These are phyloP conservation scores for Diploscapter pachys DNA, from an alignment of 1,140 invertebrate genomes.

Conservation along the genomic window DNA sequence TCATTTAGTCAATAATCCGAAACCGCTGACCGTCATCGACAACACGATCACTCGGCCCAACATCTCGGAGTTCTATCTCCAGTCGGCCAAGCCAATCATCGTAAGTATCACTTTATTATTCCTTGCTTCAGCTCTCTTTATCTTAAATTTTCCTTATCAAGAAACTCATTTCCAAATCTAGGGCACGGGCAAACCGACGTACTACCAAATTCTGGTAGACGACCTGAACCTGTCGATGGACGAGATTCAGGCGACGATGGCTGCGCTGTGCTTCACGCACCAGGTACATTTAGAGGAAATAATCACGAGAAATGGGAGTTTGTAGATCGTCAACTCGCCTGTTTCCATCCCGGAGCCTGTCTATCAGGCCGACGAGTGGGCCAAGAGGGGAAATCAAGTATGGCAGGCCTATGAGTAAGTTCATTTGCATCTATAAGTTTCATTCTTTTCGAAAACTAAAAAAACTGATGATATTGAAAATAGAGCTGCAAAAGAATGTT, in stretches of 20 bases:
- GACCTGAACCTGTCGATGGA: constrained; percentile 35
- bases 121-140: too few species aligned
- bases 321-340: constrained; percentile 20
- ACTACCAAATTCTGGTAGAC: constrained; percentile 37
- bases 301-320: neutral
- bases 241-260: constrained; percentile 29
- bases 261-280: constrained; percentile 34
- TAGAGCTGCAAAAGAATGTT: neutral
- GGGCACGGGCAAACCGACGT: constrained; percentile 34
- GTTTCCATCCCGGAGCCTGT: constrained; percentile 38
- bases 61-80: constrained; percentile 39
- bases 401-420: constrained; percentile 4
- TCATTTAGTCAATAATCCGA: constrained; percentile 18
- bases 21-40: constrained; percentile 35
- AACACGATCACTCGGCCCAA: constrained; percentile 26
- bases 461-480: neutral
- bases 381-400: constrained; percentile 34
- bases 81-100: neutral
- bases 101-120: too few species aligned
- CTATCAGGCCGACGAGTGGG: constrained; percentile 43
- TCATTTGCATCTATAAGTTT: constrained; percentile 10
- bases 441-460: neutral
- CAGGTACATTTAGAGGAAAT: neutral
- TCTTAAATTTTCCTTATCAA: too few species aligned
- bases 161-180: constrained; percentile 21